phyloP scores from a whole-genome alignment of 2,797 vertebrate genomes.

The Coccyzus lansbergi region DNA sequence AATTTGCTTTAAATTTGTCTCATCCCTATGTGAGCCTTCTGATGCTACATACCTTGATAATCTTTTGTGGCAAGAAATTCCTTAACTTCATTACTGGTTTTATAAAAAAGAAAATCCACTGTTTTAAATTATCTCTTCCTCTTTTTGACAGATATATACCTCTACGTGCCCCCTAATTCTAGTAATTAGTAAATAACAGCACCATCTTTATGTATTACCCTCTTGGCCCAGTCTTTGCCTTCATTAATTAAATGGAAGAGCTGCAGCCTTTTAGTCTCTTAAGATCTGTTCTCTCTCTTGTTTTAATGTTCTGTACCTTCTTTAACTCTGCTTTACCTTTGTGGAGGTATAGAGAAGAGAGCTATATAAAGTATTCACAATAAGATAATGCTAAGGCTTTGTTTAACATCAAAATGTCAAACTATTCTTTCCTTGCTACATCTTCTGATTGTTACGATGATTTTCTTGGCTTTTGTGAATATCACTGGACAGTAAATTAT shows the following conservation, averaged over 20 bases:
- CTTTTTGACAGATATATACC: background rate
- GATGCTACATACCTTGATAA: background rate
- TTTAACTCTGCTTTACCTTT: background rate
- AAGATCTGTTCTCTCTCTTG: rapidly evolving
- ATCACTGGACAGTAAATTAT: background rate
- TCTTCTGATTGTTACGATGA: background rate
- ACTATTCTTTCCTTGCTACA: background rate
- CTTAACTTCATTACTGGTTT: background rate
- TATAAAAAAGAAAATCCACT: background rate
- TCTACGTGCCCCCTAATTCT: background rate
- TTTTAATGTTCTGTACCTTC: background rate
- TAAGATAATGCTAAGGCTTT: background rate
- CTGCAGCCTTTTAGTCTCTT: background rate
- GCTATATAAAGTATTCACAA: background rate
- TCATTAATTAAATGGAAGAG: rapidly evolving
- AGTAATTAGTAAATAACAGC: background rate
- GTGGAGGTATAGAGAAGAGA: background rate
- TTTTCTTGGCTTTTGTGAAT: background rate
- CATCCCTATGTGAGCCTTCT: background rate
- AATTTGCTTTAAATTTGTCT: background rate
- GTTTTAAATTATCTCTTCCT: background rate
- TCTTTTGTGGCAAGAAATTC: background rate
- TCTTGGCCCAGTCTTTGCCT: background rate
- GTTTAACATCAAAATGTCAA: background rate
- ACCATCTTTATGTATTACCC: background rate